A percentile compares a stretch with the other conserved stretches of the same genome.
Evolutionary conservation across 2,797 vertebrate species (phyloP).

Genomic region (Gambelia wislizenii): DNA sequence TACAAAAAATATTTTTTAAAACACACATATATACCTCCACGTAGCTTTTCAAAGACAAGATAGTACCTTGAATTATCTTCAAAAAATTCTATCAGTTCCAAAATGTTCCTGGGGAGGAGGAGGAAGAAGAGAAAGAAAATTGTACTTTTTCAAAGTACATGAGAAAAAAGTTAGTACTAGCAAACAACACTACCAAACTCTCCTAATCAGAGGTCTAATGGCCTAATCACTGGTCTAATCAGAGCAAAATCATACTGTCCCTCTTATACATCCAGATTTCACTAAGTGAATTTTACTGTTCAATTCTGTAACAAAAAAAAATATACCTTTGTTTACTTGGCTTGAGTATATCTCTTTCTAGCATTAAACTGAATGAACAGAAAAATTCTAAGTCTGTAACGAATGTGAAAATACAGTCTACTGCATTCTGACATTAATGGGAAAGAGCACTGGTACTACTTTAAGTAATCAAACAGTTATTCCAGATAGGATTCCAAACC

Average conservation of each 20-base stretch:
- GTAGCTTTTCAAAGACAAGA: slow-evolving; percentile 97
- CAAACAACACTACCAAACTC: neutral
- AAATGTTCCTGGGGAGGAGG: slow-evolving; percentile 87
- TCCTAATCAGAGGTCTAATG: neutral
- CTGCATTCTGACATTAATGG: too few species aligned
- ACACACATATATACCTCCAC: slow-evolving; percentile 86
- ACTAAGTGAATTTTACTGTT: neutral
- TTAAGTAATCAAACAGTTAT: too few species aligned
- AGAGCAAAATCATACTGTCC: neutral
- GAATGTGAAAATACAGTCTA: neutral
- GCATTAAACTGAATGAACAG: neutral
- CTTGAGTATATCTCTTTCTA: neutral
- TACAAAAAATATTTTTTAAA: slow-evolving; percentile 50
- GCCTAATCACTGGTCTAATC: neutral
- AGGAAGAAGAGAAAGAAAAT: slow-evolving; percentile 40
- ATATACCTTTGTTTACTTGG: neutral
- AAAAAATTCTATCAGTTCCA: slow-evolving; percentile 97
- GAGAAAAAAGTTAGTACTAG: neutral
- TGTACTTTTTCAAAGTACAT: neutral
- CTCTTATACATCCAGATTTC: too few species aligned
- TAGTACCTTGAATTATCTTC: slow-evolving; percentile 94
- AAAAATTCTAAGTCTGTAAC: neutral
- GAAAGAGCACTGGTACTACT: too few species aligned
- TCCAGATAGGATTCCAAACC: too few species aligned
- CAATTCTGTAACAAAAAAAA: neutral